A percentile compares a stretch with the other conserved stretches of the same genome.
Evolutionary conservation across 2,888 invertebrate species (phyloP).

Genomic region (Ganaspis brasiliensis): DNA sequence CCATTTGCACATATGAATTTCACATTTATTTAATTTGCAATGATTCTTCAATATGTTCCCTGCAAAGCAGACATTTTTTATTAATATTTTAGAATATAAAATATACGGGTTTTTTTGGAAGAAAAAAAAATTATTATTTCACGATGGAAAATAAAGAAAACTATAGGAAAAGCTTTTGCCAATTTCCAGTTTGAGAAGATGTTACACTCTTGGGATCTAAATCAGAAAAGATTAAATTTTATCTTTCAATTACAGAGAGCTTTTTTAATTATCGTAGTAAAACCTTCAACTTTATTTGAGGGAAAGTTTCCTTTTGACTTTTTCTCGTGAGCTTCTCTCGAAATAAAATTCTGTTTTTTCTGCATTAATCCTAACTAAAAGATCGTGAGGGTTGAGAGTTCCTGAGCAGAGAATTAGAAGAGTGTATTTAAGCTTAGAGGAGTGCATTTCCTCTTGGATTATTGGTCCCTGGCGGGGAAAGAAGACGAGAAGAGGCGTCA

Average conservation of each 20-base stretch:
- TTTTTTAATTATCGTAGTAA: not conserved
- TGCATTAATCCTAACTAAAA: slow-evolving; percentile 16
- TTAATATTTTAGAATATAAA: too few relatives aligned
- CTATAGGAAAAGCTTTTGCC: too few relatives aligned
- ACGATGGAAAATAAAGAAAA: too few relatives aligned
- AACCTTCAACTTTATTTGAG: slow-evolving; percentile 1
- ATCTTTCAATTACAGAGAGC: slow-evolving; percentile 10
- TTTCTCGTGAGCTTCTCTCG: not conserved
- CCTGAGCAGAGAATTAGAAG: slow-evolving; percentile 51
- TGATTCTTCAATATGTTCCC: too few relatives aligned
- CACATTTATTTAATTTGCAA: too few relatives aligned
- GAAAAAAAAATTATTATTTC: too few relatives aligned
- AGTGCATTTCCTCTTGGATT: slow-evolving; percentile 53
- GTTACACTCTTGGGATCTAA: too few relatives aligned
- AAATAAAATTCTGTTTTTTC: slow-evolving; percentile 13
- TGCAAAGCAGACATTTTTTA: too few relatives aligned
- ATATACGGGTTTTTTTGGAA: too few relatives aligned
- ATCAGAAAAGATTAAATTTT: slow-evolving; percentile 12
- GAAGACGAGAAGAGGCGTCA: slow-evolving; percentile 38
- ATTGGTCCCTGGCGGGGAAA: slow-evolving; percentile 51
- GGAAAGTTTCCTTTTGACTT: slow-evolving; percentile 9
- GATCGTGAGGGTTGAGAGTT: slow-evolving; percentile 1
- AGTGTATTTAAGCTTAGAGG: slow-evolving; percentile 58
- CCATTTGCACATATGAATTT: too few relatives aligned
- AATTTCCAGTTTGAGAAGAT: too few relatives aligned